Base-by-base conservation (phyloP, 2,797 vertebrate genomes). In the Peromyscus attwateri region DNA sequence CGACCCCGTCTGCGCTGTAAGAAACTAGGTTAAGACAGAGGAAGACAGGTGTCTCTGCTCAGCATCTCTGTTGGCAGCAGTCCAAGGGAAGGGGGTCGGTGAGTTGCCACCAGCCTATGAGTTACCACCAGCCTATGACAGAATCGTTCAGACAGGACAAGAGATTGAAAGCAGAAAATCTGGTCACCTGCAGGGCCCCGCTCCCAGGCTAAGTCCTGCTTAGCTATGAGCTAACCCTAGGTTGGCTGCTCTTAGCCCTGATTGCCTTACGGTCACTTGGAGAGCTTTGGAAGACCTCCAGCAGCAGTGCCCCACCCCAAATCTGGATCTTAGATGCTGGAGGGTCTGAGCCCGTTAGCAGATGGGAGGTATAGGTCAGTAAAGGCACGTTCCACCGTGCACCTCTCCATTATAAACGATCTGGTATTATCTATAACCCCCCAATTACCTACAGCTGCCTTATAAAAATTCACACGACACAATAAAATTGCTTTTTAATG, bases 381-480 rank as follows among this genome's bases (percentile, higher is more conserved):
- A 64, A 31, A 40, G 1, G 0, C 3, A 12, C 19, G 10, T 60
- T 29, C 62, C 71, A 57, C 12, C 25, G 37, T 13, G 29, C 2
- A 21, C 31, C 31, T 37, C 64, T 31, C 31, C 66, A 66, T 12
- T 80, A 73, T 27, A 75, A 57, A 57, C 29, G 23, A 29, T 5
- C 57, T 49, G 16, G 52, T 43, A 13, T 34, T 27, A 43, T 46
- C 64, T 80, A 34, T 27, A 23, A 27, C 25, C 71, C 75, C 17
- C n/a, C 9, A 71, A 52, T 76, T 27, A 62, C 80, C 25, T 21
- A 75, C 62, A 55, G 31, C 8, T 70, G 31, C 70, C 79, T 95
- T 94, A 14, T 92, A 95, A 75, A 95, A 90, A 95, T 37, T 43
- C 37, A 87, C 8, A 73, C 29, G 31, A 23, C 57, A 88, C 70